phyloP scores from a whole-genome alignment of 2,113 vertebrate species.

The Ictalurus punctatus region DNA sequence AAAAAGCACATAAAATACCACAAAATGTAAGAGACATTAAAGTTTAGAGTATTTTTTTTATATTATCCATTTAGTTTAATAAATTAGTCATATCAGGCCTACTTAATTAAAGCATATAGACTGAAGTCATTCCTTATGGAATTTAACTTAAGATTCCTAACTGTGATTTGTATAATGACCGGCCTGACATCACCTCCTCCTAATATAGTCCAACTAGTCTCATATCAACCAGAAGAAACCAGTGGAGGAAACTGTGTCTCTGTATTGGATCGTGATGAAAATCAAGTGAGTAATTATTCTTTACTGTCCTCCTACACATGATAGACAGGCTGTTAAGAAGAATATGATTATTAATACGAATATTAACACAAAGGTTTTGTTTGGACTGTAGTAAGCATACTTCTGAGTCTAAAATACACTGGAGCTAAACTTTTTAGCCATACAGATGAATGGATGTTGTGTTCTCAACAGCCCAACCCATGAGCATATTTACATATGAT shows the following conservation, averaged over 20 bases:
- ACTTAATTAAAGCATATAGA: neutral
- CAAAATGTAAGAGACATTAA: neutral
- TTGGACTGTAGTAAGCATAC: neutral
- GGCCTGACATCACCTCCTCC: neutral
- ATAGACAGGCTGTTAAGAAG: neutral
- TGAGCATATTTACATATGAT: constrained; percentile 24
- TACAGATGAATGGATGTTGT: neutral
- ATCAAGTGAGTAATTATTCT: neutral
- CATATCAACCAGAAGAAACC: neutral
- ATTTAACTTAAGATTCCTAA: neutral
- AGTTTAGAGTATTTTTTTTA: neutral
- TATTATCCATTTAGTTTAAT: too few species aligned
- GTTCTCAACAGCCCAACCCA: constrained; percentile 15
- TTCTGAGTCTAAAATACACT: neutral
- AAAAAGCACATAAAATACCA: neutral
- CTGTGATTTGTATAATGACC: neutral
- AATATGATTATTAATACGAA: neutral
- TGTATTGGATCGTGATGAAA: neutral
- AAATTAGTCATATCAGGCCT: neutral
- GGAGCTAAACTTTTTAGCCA: neutral
- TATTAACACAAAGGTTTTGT: neutral
- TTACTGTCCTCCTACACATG: neutral
- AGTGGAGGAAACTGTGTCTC: too few species aligned
- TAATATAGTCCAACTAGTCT: neutral
- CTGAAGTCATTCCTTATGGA: neutral